A percentile compares a stretch with the other conserved stretches of the same genome.
Evolutionary conservation across 2,888 invertebrate genomes (phyloP).

Genomic region (Philhelius pedissequus): DNA sequence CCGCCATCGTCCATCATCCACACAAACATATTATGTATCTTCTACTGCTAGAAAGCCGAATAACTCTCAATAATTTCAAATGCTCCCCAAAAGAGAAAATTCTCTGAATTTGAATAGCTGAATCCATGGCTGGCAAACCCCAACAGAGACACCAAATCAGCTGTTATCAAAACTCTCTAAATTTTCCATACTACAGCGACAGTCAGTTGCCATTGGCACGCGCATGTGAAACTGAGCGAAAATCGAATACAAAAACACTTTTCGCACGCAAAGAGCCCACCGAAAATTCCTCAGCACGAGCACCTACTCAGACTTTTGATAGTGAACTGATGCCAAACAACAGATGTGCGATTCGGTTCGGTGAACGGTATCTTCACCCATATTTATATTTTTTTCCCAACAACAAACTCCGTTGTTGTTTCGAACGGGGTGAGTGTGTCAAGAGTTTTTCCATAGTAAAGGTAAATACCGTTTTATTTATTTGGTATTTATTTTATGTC

Average conservation of each 20-base stretch:
- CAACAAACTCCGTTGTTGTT: slow-evolving; percentile 47
- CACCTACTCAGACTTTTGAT: slow-evolving; percentile 66
- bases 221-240: slow-evolving; percentile 53
- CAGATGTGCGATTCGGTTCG: slow-evolving; percentile 66
- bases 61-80: background rate
- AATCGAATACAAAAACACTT: slow-evolving; percentile 7
- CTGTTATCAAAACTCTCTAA: slow-evolving; percentile 31
- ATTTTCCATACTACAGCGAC: too few species aligned
- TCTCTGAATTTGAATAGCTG: slow-evolving; percentile 13
- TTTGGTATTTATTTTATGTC: background rate
- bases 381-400: slow-evolving; percentile 55
- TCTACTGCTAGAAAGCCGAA: too few species aligned
- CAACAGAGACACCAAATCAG: slow-evolving; percentile 48
- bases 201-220: background rate
- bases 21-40: too few species aligned
- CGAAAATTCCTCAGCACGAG: slow-evolving; percentile 58
- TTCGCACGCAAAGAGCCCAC: slow-evolving; percentile 56
- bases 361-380: slow-evolving; percentile 62
- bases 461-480: background rate
- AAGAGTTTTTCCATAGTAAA: background rate
- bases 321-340: slow-evolving; percentile 66
- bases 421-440: slow-evolving; percentile 56
- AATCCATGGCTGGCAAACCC: slow-evolving; percentile 35
- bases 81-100: slow-evolving; percentile 25
- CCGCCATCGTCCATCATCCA: too few species aligned